Base-by-base conservation (phyloP, 2,888 invertebrate genomes). In the Merodon equestris region DNA sequence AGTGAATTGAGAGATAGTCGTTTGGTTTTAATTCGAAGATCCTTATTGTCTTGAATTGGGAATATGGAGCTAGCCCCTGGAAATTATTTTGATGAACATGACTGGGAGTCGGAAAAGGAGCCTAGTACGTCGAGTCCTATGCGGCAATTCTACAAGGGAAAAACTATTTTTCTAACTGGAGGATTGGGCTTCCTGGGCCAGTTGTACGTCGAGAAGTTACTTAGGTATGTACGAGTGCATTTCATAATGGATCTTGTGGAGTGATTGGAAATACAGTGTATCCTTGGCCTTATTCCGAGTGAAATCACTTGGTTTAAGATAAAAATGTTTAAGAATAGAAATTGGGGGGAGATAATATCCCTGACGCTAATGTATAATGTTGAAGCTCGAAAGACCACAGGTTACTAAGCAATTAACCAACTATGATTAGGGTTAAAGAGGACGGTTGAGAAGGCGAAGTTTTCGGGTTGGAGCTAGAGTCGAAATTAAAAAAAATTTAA, bases 101-200 rank as follows among this genome's bases (percentile, higher is more conserved):
- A 47, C 0, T 14, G 13, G 40, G 15, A 17, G 12, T 19, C 63
- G 9, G 68, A 56, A 0, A 48, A 40, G 10, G 63, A 51, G 7
- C 3, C 2, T 27, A 27, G 53, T 19, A 42, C 38, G 0, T 38
- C 64, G 15, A 81, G 83, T 12, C 82, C 83, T 1, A 84, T 85
- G 81, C 75, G 67, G 27, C 61, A 71, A n/a, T 84, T 72, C 51
- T 84, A 57, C 64, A 75, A 82, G 4, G 82, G 81, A 9, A 85
- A 84, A 81, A 81, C 47, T 5, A 38, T 84, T 17, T 83, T 85
- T 42, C 40, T 85, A 38, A 85, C 84, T 0, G 85, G 85, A 9
- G 83, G 81, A 1, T 82, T 83, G 0, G 85, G 85, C 61, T 84
- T 84, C 57, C 50, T 85, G 5, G 85, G 85, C 4, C 84, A 84